Conservation (phyloP, 1,140 invertebrate genomes). For the Eupristina koningsbergeri region DNA sequence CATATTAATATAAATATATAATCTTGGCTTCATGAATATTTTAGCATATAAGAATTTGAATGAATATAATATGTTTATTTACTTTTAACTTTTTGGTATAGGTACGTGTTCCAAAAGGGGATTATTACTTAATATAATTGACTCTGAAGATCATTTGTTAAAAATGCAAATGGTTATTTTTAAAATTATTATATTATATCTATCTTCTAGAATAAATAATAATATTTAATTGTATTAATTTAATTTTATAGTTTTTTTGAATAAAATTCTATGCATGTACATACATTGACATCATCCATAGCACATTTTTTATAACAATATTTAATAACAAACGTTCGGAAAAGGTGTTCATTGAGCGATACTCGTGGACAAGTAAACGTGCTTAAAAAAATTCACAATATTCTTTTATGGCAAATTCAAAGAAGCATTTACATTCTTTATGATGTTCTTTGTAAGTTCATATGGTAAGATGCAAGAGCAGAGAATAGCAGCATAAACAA, state of each 20-base stretch:
- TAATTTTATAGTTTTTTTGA: no score
- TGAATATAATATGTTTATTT: neutral
- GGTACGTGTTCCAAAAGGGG: neutral
- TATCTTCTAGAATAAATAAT: no score
- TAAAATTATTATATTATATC: no score
- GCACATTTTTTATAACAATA: neutral
- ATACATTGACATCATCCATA: neutral
- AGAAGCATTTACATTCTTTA: constrained; percentile 15
- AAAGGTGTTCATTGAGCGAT: neutral
- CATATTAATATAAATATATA: no score
- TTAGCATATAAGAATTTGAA: neutral
- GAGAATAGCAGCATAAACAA: constrained; percentile 19
- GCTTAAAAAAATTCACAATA: neutral
- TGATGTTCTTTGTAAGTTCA: neutral
- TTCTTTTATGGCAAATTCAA: constrained; percentile 13
- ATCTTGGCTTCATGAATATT: no score
- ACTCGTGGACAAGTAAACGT: neutral
- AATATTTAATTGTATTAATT: no score
- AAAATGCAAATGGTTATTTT: no score
- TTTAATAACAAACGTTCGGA: neutral
- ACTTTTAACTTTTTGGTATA: neutral
- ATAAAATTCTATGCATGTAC: no score
- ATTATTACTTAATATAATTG: no score
- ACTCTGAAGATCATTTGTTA: no score
- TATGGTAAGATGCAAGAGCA: neutral